Evolutionary conservation across 2,888 invertebrate genomes (phyloP).

Genomic region (Yponomeuta evonymella): DNA sequence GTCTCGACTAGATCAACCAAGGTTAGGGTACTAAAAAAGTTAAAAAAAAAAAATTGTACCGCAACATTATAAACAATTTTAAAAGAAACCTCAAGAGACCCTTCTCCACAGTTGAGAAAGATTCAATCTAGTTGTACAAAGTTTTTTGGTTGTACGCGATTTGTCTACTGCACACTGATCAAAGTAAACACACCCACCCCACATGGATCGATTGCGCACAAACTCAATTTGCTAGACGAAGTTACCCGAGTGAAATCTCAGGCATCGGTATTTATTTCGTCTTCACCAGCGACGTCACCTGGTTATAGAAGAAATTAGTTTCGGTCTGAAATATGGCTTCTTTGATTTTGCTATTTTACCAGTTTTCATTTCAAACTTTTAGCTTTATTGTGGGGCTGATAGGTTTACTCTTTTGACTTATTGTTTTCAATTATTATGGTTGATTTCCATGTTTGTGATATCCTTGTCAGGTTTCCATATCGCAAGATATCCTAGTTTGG

Average conservation of each 20-base stretch:
- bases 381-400: neutral
- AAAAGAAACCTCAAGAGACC: too few relatives aligned
- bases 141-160: neutral
- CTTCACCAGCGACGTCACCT: slow-evolving; percentile 22
- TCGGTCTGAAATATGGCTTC: slow-evolving; percentile 8
- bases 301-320: slow-evolving; percentile 15
- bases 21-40: too few relatives aligned
- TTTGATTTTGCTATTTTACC: neutral
- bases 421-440: neutral
- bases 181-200: slow-evolving; percentile 9
- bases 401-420: neutral
- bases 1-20: too few relatives aligned
- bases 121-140: neutral
- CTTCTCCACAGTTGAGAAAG: neutral
- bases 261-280: slow-evolving; percentile 16
- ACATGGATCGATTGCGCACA: slow-evolving; percentile 27
- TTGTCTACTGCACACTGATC: slow-evolving; percentile 1
- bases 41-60: too few relatives aligned
- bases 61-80: too few relatives aligned
- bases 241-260: slow-evolving; percentile 31
- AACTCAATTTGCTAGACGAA: slow-evolving; percentile 46
- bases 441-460: too few relatives aligned
- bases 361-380: neutral
- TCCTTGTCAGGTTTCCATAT: too few relatives aligned
- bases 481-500: too few relatives aligned